Evolutionary conservation across 35 echinoderm and acorn worm genomes (phyloP).

Genomic region (Diadema setosum): DNA sequence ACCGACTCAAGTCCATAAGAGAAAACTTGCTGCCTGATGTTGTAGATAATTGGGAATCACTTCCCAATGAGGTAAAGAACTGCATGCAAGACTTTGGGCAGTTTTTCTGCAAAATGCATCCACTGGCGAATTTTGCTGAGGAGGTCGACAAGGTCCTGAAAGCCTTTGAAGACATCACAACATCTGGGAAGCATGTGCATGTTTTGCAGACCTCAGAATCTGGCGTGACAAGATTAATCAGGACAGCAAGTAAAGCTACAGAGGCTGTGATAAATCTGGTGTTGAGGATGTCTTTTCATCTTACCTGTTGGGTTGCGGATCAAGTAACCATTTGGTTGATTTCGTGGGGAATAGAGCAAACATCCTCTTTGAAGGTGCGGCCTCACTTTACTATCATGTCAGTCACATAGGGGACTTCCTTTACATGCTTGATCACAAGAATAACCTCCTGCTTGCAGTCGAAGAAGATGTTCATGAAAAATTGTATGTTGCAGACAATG

Average conservation of each 20-base stretch:
- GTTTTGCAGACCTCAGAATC: constrained; percentile 1
- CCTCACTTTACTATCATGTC: constrained; percentile 13
- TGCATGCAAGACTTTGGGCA: neutral
- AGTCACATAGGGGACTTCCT: constrained; percentile 26
- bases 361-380: constrained; percentile 57
- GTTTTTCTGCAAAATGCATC: constrained; percentile 61
- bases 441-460: constrained; percentile 41
- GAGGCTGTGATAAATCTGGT: constrained; percentile 37
- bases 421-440: neutral
- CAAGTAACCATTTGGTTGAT: neutral
- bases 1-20: neutral
- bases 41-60: neutral
- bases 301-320: neutral
- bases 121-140: constrained; percentile 41
- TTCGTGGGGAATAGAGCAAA: constrained; percentile 48
- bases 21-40: neutral
- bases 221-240: constrained; percentile 24
- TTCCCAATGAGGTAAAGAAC: neutral
- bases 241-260: constrained; percentile 40
- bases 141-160: constrained; percentile 39
- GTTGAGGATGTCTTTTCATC: constrained; percentile 32
- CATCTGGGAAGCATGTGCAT: neutral
- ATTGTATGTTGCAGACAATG: constrained; percentile 21
- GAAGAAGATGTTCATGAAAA: constrained; percentile 28
- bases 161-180: constrained; percentile 27